Base-by-base conservation (phyloP, 2,113 vertebrate genomes). In the Oncorhynchus keta region DNA sequence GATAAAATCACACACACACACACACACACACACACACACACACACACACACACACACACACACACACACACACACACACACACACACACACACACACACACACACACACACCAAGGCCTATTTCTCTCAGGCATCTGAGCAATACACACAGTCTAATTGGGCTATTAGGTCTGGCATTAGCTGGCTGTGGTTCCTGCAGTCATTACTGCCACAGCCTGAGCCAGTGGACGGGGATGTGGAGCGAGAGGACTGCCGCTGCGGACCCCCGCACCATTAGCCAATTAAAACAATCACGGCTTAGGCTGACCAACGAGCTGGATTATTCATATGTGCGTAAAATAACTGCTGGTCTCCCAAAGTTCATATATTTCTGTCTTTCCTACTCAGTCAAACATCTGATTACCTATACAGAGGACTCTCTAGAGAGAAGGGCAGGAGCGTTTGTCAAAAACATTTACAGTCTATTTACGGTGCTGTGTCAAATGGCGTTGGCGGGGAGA, bases 121-220 rank as follows among this genome's bases (percentile, higher is more conserved):
- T 81, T 65, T 83, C 59, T 69, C 39, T 70, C 75, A 87, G 83
- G 74, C 78, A 83, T 87, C 83, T 87, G 76, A 84, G 83, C 70
- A 73, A 79, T 78, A 75, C 76, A 76, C 55, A 75, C 72, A 76
- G 79, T 78, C 75, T 89, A 90, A 92, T 88, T 87, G 83, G 84
- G 78, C 86, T 75, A 87, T 90, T 89, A 83, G 80, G 75, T 82
- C 81, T 80, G 76, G 72, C 79, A 84, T 81, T 87, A 86, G 78
- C 83, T 49, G 81, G 75, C 80, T 83, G 77, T 76, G 35, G 77
- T 76, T 77, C 84, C 76, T 39, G 67, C 69, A 78, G 84, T 84
- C 76, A 85, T 78, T 75, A 79, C 65, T 75, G 70, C 81, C 70
- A 74, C 69, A 69, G 62, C 64, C 71, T 77, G 81, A 39, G 70